A percentile compares a stretch with the other conserved stretches of the same genome.
phyloP scores from a whole-genome alignment of 2,888 invertebrate species.

The Chrysolina americana region DNA sequence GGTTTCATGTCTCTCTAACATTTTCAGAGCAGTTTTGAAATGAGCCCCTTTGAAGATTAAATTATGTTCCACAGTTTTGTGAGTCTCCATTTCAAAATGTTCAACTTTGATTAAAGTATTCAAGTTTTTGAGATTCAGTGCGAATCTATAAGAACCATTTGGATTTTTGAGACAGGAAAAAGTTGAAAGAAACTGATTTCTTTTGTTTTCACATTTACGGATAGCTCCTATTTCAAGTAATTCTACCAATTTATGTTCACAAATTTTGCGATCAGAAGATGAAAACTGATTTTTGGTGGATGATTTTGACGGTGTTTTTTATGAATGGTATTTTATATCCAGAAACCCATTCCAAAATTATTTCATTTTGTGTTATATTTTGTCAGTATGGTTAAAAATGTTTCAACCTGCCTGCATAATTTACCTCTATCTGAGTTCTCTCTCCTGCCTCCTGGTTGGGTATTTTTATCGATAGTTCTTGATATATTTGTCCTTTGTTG shows the following conservation, averaged over 20 bases:
- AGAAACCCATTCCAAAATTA: not conserved
- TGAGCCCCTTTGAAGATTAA: not conserved
- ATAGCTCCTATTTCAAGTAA: not conserved
- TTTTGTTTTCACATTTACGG: not conserved
- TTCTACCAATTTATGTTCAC: not conserved
- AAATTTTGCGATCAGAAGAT: not conserved
- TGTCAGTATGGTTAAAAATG: not conserved
- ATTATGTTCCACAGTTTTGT: not conserved
- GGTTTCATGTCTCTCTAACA: not conserved
- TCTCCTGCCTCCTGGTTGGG: not conserved
- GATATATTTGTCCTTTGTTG: not conserved
- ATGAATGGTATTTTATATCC: no score
- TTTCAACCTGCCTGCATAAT: not conserved
- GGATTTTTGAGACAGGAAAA: not conserved
- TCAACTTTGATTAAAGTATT: not conserved
- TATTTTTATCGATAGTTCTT: not conserved
- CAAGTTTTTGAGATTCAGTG: not conserved
- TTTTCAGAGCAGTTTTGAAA: not conserved
- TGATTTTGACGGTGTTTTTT: no score
- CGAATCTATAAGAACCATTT: not conserved
- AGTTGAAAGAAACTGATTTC: not conserved
- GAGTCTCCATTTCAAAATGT: not conserved
- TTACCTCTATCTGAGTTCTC: not conserved
- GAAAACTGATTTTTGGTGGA: no score
- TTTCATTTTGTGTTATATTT: not conserved